Conservation (phyloP, 2,113 vertebrate genomes). For the Siniperca chuatsi region DNA sequence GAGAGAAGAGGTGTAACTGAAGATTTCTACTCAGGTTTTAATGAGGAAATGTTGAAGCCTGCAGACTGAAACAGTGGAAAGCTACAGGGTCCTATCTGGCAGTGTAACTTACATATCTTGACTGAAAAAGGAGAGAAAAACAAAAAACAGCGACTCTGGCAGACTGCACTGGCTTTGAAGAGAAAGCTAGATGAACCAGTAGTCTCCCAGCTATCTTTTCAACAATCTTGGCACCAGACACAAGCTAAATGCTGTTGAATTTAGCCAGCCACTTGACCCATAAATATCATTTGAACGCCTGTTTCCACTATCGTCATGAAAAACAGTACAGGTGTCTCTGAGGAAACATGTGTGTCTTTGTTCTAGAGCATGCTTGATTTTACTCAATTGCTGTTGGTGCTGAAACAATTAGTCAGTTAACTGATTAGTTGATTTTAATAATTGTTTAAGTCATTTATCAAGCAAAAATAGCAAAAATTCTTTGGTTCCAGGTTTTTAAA, state of each 20-base stretch:
- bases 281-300: background rate
- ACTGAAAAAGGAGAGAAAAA: constrained; percentile 10
- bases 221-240: background rate
- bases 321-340: background rate
- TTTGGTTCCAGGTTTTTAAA: background rate
- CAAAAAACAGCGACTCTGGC: background rate
- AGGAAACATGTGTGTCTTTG: background rate
- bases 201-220: background rate
- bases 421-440: no score
- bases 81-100: background rate
- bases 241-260: background rate
- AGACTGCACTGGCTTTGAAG: background rate
- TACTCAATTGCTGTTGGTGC: no score
- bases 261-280: background rate
- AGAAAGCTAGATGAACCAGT: background rate
- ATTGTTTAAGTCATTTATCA: background rate
- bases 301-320: background rate
- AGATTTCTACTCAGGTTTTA: constrained; percentile 65
- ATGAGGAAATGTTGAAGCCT: constrained; percentile 43
- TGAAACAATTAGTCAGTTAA: no score
- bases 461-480: background rate
- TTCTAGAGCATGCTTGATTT: no score
- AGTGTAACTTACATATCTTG: background rate
- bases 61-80: constrained; percentile 8
- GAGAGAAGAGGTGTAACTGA: constrained; percentile 46